Base-by-base conservation (phyloP, 23 tunicate genomes). In the Diplosoma virens region DNA sequence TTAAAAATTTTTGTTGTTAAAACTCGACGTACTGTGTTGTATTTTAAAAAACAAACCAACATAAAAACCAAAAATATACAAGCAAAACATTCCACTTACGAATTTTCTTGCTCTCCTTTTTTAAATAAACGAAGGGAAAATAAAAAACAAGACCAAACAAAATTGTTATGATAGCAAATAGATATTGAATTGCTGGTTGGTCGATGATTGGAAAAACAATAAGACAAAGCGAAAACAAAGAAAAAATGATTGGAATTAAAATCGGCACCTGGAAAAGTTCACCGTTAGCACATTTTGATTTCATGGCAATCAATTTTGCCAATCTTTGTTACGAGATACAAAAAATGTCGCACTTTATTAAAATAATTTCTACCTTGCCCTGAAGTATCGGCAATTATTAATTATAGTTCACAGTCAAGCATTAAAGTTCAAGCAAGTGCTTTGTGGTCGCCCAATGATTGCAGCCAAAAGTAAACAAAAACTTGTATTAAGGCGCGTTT, bases 201-300 rank as follows among this genome's bases (percentile, higher is more conserved):
- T 88, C 87, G 29, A 95, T 79, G 32, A 95, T 80, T 24, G 99
- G 99, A 27, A 81, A 86, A 11, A 95, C 37, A 0, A 95, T 80
- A 35, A 95, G 76, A 58, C 75, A 83, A 3, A 85, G 24, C 4
- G 91, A 86, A 32, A 59, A 81, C 1, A 88, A 25, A 37, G 75
- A 73, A 37, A 95, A 90, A 26, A 95, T 77, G 16, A 88, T 79
- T 17, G 99, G 91, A 47, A 95, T 64, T 21, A 84, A 16, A 20
- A 95, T 65, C 0, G 91, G 91, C 47, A 95, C 92, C 89, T 88
- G 48, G 25, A 53, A 67, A 67, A 21, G 25, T 72, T 21, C 16
- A n/a, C n/a, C n/a, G n/a, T n/a, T n/a, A n/a, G n/a, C n/a, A n/a
- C n/a, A n/a, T n/a, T n/a, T n/a, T n/a, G n/a, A n/a, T n/a, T n/a